phyloP scores from a whole-genome alignment of 2,113 vertebrate genomes.

The Oxyruncus cristatus region DNA sequence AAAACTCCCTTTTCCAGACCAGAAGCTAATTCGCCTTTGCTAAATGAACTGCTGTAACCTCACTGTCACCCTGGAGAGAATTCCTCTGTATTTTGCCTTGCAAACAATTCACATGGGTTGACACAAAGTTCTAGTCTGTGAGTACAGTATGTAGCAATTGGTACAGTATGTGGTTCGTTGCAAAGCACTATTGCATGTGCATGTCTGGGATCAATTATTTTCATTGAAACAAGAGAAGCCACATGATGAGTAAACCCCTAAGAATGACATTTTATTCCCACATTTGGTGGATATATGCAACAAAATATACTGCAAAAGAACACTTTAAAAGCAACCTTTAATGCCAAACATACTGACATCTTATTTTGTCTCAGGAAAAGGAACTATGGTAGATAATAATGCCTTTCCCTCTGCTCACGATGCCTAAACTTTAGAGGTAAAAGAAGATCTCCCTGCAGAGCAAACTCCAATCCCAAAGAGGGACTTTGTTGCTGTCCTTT shows the following conservation, averaged over 20 bases:
- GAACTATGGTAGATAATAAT: not conserved
- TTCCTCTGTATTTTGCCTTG: not conserved
- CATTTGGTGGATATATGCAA: not conserved
- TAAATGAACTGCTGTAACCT: constrained; percentile 13
- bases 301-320: not conserved
- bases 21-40: not conserved
- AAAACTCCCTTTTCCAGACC: not conserved
- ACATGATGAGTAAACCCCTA: not conserved
- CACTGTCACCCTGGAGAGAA: constrained; percentile 17
- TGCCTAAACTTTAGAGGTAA: not conserved
- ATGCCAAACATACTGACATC: not conserved
- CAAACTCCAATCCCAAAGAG: not conserved
- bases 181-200: not conserved
- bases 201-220: constrained; percentile 31
- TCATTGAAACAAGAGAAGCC: constrained; percentile 9
- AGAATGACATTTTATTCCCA: constrained; percentile 3
- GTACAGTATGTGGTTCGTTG: not conserved
- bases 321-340: not conserved
- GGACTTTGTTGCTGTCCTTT: not conserved
- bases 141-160: not conserved
- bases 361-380: not conserved
- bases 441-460: not conserved
- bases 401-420: not conserved
- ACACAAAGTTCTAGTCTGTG: not conserved
- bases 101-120: not conserved